Conservation (phyloP, 2,113 vertebrate genomes). For the Mustela lutreola region DNA sequence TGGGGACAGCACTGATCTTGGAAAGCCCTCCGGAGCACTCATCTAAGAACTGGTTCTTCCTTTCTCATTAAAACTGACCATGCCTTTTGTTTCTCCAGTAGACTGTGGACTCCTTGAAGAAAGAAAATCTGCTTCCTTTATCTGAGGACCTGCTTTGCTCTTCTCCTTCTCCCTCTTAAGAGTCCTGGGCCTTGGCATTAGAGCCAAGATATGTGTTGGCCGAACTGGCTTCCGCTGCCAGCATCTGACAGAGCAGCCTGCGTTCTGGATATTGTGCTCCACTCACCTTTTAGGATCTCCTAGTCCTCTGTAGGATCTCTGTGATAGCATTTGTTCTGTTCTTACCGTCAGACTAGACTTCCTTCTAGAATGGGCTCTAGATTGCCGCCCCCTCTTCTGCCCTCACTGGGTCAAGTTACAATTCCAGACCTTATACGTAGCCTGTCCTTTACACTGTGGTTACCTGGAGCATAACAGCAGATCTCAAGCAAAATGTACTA, state of each 20-base stretch:
- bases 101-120: background rate
- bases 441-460: background rate
- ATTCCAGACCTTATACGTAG: background rate
- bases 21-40: background rate
- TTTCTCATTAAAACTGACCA: background rate
- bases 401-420: background rate
- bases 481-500: background rate
- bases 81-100: background rate
- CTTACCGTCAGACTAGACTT: background rate
- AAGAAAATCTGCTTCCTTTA: background rate
- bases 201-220: background rate
- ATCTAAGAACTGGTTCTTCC: background rate
- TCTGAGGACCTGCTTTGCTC: background rate
- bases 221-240: background rate
- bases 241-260: background rate
- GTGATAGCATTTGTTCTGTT: background rate
- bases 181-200: background rate
- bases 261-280: background rate
- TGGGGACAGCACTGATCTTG: background rate
- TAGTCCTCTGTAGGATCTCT: background rate
- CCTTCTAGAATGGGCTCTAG: background rate
- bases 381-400: background rate
- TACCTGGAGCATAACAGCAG: background rate
- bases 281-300: background rate
- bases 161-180: background rate